Conservation (phyloP, 2,888 invertebrate species). For the Phrixothrix hirtus region DNA sequence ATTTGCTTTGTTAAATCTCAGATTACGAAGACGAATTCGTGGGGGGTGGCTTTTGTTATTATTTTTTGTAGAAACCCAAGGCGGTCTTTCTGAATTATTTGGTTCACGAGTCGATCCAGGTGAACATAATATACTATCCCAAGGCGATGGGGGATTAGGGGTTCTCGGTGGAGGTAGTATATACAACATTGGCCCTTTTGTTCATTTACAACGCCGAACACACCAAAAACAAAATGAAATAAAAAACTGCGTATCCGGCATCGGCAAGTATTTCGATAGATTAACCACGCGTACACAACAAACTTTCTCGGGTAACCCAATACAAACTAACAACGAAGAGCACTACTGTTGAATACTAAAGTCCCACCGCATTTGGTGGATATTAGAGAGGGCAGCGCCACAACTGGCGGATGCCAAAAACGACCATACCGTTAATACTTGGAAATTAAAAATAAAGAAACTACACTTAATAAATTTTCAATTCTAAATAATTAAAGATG, state of each 20-base stretch:
- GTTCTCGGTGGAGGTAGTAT: slow-evolving; percentile 59
- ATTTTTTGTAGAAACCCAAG: slow-evolving; percentile 20
- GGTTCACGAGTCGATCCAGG: slow-evolving; percentile 33
- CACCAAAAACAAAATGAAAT: slow-evolving; percentile 2
- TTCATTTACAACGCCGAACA: slow-evolving; percentile 15
- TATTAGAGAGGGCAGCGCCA: slow-evolving; percentile 29
- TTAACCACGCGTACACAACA: not conserved
- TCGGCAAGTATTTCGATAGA: not conserved
- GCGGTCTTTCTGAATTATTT: slow-evolving; percentile 28
- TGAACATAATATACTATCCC: slow-evolving; percentile 57
- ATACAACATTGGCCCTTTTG: slow-evolving; percentile 60
- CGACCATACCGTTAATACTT: slow-evolving; percentile 37
- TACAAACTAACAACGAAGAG: slow-evolving; percentile 19
- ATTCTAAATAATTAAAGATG: no score
- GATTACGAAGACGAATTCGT: slow-evolving; percentile 33
- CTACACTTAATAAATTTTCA: no score
- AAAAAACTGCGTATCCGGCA: no score
- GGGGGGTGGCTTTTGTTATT: slow-evolving; percentile 34
- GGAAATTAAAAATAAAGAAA: slow-evolving; percentile 34
- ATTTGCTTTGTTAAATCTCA: slow-evolving; percentile 31
- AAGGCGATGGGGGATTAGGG: slow-evolving; percentile 57
- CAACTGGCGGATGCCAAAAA: slow-evolving; percentile 43
- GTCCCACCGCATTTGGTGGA: slow-evolving; percentile 12
- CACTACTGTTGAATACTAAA: slow-evolving; percentile 6
- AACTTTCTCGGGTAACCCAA: not conserved